Base-by-base conservation (phyloP, 2,888 invertebrate species). In the Cremastobaeus sp. region DNA sequence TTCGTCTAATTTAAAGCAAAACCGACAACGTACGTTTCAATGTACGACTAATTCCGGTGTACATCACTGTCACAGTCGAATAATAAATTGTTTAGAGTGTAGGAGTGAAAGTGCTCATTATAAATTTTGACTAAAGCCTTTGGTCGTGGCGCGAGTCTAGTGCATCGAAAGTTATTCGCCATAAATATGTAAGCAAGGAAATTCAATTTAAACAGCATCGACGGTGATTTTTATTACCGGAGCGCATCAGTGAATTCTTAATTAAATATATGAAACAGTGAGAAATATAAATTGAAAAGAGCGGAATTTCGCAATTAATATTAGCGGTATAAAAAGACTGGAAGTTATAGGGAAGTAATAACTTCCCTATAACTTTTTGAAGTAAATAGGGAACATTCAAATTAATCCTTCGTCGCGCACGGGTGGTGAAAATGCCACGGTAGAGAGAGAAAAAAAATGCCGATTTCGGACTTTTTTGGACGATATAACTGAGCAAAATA, bases 91-190 rank as follows among this genome's bases (percentile, higher is more conserved):
- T 60, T 41, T 6, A 20, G 25, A 25, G 45, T 18, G 17, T 35
- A 52, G 52, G 47, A 69, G 60, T 48, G 68, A 69, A 69, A 60
- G 60, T 54, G 32, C 45, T 37, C 45, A 47, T 60, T 69, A 50
- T 60, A 69, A 60, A 60, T 60, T 69, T 54, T 52, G 52, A 41
- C 35, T 35, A 43, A 35, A 21, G 52, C 52, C 68, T 69, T 59
- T 30, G 45, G 45, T 30, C 59, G 34, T 60, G 52, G 21, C 52
- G 21, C 39, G 60, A 69, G 47, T 14, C 37, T 39, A 25, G 15
- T 21, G 32, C n/a, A 34, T 60, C 52, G 69, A 69, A 69, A 69
- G 69, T 69, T 54, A 41, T 57, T 54, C 14, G 35, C 39, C 50
- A 39, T 60, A 47, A 54, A 47, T 54, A 30, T 43, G 25, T 28